Conservation (phyloP, 2,113 vertebrate genomes). For the Chloropsis hardwickii region DNA sequence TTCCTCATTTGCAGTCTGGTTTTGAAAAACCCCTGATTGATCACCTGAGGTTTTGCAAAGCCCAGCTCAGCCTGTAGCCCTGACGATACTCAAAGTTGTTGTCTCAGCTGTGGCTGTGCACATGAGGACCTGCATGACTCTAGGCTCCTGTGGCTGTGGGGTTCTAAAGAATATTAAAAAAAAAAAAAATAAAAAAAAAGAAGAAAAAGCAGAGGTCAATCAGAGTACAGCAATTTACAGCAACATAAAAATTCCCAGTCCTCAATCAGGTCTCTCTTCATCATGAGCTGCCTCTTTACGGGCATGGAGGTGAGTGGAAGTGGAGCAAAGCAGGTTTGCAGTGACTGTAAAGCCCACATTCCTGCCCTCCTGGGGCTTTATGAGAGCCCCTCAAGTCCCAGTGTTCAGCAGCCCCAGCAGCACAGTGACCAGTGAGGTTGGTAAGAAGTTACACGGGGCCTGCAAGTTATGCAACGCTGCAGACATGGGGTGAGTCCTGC, state of each 20-base stretch:
- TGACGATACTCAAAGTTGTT: neutral
- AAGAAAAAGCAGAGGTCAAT: neutral
- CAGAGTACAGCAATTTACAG: neutral
- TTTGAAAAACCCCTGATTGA: neutral
- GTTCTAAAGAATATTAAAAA: neutral
- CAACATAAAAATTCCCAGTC: neutral
- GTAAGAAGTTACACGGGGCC: neutral
- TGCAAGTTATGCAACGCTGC: neutral
- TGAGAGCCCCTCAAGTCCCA: neutral
- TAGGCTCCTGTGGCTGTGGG: neutral
- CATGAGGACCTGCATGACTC: neutral
- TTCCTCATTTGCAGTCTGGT: neutral
- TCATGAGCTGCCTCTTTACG: neutral
- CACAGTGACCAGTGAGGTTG: neutral
- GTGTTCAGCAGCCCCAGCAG: neutral
- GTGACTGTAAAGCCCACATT: neutral
- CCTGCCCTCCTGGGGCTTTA: neutral
- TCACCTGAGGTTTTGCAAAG: neutral
- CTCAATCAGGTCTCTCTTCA: neutral
- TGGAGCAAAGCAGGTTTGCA: neutral
- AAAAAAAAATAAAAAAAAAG: neutral
- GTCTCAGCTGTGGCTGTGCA: constrained; percentile 6
- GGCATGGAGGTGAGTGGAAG: neutral
- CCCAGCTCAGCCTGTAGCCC: neutral
- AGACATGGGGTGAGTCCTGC: neutral